Evolutionary conservation across 2,797 vertebrate genomes (phyloP).

Genomic region (Tenualosa thibaudeaui): DNA sequence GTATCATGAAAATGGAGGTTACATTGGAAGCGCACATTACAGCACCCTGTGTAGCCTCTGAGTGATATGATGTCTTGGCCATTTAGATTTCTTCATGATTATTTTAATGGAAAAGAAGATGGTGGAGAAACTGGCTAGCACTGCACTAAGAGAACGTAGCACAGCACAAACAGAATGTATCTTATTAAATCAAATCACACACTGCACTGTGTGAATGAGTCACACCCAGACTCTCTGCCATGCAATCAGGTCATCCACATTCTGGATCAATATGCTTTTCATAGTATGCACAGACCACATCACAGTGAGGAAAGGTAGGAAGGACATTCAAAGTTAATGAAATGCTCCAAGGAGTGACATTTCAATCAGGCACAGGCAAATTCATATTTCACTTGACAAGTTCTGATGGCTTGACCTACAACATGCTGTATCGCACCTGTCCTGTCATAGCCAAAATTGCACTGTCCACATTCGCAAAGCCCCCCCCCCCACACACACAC

Average conservation of each 20-base stretch:
- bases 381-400: conserved; percentile 14
- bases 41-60: not conserved
- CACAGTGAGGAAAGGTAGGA: not conserved
- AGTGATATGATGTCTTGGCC: not conserved
- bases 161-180: not conserved
- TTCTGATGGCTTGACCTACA: conserved; percentile 24
- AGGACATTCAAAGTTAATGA: conserved; percentile 25
- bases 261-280: not conserved
- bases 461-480: not conserved
- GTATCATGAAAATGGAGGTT: conserved; percentile 5
- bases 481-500: too few species aligned
- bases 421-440: not conserved
- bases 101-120: conserved; percentile 20
- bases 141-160: not conserved
- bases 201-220: not conserved
- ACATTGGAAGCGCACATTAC: not conserved
- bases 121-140: not conserved
- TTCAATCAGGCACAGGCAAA: conserved; percentile 15
- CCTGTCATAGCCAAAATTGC: not conserved
- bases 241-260: not conserved
- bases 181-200: not conserved
- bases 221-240: not conserved
- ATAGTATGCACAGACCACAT: not conserved
- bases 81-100: conserved; percentile 4
- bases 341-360: conserved; percentile 23